Percentiles rank a stretch among this genome's conserved stretches.
Evolutionary conservation across 2,888 invertebrate species (phyloP).

Genomic region (Chrysomela aeneicollis): DNA sequence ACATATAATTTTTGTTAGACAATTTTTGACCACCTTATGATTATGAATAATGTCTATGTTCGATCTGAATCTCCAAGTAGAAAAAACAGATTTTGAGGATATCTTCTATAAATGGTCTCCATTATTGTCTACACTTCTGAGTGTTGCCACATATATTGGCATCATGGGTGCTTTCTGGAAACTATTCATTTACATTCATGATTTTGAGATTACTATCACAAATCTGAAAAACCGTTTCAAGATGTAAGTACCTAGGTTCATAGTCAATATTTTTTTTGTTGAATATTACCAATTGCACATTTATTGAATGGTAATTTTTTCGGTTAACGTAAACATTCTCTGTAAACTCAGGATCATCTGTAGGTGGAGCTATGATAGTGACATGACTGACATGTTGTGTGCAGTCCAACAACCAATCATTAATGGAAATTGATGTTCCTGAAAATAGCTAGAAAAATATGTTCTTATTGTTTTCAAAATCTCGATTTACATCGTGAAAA

Average conservation of each 20-base stretch:
- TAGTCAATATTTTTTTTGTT: not conserved
- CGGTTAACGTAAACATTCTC: slow-evolving; percentile 27
- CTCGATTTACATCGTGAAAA: not conserved
- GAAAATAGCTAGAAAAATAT: slow-evolving; percentile 27
- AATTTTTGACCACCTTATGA: no score
- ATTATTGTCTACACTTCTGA: slow-evolving; percentile 16
- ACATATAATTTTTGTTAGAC: no score
- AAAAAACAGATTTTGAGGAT: slow-evolving; percentile 11
- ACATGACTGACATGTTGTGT: no score
- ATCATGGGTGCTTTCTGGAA: slow-evolving; percentile 37
- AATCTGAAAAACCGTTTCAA: no score
- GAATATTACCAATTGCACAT: slow-evolving; percentile 26
- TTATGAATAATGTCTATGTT: no score
- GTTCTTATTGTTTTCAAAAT: not conserved
- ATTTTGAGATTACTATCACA: slow-evolving; percentile 35
- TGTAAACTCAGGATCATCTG: slow-evolving; percentile 15
- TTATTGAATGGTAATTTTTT: slow-evolving; percentile 33
- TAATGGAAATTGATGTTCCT: slow-evolving; percentile 28
- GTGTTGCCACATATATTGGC: slow-evolving; percentile 34
- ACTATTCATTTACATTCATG: slow-evolving; percentile 34
- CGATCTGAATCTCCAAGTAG: slow-evolving; percentile 30
- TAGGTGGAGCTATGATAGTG: not conserved
- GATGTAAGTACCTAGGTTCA: no score
- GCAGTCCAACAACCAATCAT: slow-evolving; percentile 28
- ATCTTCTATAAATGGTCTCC: slow-evolving; percentile 15